Conservation (phyloP, 1,140 invertebrate species). For the Penaeus chinensis region DNA sequence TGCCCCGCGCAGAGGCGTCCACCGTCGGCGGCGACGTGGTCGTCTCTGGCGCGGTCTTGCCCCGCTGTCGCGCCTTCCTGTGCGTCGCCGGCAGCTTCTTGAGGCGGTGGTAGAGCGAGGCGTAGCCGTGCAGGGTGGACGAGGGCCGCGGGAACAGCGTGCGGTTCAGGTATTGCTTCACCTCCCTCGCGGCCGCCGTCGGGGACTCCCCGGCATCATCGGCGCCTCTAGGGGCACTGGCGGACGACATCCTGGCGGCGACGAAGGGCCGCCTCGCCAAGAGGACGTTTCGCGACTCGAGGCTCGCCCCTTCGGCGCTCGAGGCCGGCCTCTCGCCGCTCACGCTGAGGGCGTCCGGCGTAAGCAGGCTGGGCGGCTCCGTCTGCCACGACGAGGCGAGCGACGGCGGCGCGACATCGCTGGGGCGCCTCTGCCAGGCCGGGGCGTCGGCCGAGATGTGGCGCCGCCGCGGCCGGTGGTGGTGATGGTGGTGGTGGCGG, state of each 20-base stretch:
- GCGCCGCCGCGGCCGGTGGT: constrained; percentile 7
- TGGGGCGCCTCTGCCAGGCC: constrained; percentile 33
- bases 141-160: constrained; percentile 49
- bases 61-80: constrained; percentile 39
- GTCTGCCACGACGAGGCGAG: constrained; percentile 36
- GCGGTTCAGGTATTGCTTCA: constrained; percentile 48
- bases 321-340: neutral
- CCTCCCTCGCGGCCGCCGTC: constrained; percentile 48
- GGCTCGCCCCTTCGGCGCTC: neutral
- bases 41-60: neutral
- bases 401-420: constrained; percentile 30
- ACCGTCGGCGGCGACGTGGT: neutral
- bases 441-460: constrained; percentile 36
- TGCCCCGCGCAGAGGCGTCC: neutral
- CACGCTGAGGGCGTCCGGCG: constrained; percentile 13
- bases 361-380: constrained; percentile 35
- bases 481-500: constrained; percentile 43
- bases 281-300: constrained; percentile 12
- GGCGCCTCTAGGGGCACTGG: constrained; percentile 20
- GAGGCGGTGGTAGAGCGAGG: constrained; percentile 48
- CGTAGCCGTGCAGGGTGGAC: constrained; percentile 50
- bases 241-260: constrained; percentile 28
- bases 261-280: constrained; percentile 16
- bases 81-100: constrained; percentile 42
- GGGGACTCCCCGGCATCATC: neutral